Conservation (phyloP, 2,797 vertebrate species). For the Molossus alvarezi region DNA sequence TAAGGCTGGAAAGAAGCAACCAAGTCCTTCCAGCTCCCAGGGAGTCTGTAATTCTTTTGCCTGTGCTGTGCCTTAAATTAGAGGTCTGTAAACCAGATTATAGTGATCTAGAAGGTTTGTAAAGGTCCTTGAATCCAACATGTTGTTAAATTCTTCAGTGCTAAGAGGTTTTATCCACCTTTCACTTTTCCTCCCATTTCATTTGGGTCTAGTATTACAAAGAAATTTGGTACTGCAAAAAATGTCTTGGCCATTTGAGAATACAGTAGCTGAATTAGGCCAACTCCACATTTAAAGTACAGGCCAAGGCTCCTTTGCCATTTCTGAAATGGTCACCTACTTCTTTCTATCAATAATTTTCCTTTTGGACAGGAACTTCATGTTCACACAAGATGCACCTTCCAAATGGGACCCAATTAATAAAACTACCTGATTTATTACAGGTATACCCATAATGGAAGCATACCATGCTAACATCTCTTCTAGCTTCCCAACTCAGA, state of each 20-base stretch:
- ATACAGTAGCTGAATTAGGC: constrained; percentile 58
- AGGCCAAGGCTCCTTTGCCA: constrained; percentile 64
- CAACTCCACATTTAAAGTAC: constrained; percentile 65
- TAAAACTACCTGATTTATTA: not conserved
- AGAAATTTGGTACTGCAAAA: constrained; percentile 66
- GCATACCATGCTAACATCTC: not conserved
- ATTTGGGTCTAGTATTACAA: constrained; percentile 74
- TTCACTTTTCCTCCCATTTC: constrained; percentile 77
- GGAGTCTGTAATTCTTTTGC: constrained; percentile 84
- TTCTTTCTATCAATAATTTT: constrained; percentile 69
- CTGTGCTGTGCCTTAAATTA: constrained; percentile 84
- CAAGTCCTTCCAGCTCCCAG: constrained; percentile 70
- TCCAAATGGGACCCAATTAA: constrained; percentile 42
- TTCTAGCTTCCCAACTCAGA: constrained; percentile 14
- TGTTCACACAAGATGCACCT: constrained; percentile 37
- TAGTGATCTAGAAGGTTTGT: constrained; percentile 82
- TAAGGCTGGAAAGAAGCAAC: constrained; percentile 63
- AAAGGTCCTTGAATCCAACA: constrained; percentile 81
- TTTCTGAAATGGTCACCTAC: constrained; percentile 69
- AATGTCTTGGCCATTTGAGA: constrained; percentile 70
- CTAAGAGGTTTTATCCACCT: constrained; percentile 73
- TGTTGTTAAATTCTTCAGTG: constrained; percentile 81
- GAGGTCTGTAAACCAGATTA: constrained; percentile 83
- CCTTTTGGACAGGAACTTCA: constrained; percentile 44
- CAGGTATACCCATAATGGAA: not conserved